phyloP scores from a whole-genome alignment of 1,140 invertebrate genomes.

The Drosophila chauvacae region DNA sequence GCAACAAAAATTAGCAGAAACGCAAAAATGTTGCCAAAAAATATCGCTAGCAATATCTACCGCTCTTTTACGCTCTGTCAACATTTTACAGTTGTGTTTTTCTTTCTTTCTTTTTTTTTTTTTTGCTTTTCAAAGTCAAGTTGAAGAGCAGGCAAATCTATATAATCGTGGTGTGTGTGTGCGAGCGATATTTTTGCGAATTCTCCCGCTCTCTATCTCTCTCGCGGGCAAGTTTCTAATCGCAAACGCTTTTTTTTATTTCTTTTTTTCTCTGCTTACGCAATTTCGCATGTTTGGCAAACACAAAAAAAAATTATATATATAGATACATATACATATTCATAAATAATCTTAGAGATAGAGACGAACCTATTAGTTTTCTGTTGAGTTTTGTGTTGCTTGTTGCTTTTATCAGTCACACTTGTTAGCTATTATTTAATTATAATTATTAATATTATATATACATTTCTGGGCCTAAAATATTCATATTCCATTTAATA shows the following conservation, averaged over 20 bases:
- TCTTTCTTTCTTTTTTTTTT: neutral
- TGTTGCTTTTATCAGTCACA: constrained; percentile 36
- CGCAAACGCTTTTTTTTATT: constrained; percentile 4
- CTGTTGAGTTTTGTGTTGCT: neutral
- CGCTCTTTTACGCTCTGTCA: constrained; percentile 46
- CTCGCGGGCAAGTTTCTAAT: constrained; percentile 34
- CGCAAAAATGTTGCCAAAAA: constrained; percentile 72
- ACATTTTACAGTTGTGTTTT: constrained; percentile 34
- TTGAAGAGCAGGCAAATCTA: constrained; percentile 66
- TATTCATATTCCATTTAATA: neutral
- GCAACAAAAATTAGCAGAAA: neutral
- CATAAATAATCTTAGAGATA: constrained; percentile 16
- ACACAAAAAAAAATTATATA: constrained; percentile 40
- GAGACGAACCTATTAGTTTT: neutral
- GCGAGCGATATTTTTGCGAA: constrained; percentile 41
- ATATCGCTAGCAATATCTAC: constrained; percentile 12
- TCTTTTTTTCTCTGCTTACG: constrained; percentile 51
- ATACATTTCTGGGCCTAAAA: neutral
- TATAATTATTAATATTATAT: neutral
- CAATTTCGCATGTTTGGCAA: constrained; percentile 77
- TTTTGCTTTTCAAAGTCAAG: constrained; percentile 75
- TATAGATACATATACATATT: neutral
- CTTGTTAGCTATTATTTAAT: neutral
- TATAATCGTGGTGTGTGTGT: neutral
- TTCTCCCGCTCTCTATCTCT: constrained; percentile 41